Evolutionary conservation across 2,113 vertebrate species (phyloP).

Genomic region (Craseonycteris thonglongyai): DNA sequence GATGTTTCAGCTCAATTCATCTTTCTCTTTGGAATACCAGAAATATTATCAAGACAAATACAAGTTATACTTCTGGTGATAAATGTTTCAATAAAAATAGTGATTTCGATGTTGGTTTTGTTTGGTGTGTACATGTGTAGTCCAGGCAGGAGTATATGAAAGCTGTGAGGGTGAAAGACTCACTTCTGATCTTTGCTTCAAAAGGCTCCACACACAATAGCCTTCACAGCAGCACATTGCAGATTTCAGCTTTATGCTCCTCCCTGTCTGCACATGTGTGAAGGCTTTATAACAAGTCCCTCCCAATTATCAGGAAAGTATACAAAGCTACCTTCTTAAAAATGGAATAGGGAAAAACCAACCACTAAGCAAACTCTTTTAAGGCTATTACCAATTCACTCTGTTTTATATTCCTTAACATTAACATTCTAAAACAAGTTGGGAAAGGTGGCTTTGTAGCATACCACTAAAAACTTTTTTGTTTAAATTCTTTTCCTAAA

Average conservation of each 20-base stretch:
- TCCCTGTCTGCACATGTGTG: not conserved
- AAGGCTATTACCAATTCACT: not conserved
- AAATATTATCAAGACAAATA: not conserved
- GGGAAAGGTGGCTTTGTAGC: not conserved
- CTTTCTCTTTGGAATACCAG: not conserved
- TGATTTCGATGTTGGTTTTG: not conserved
- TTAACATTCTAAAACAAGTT: not conserved
- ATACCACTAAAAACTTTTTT: not conserved
- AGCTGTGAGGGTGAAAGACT: not conserved
- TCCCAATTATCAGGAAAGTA: not conserved
- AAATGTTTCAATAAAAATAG: not conserved
- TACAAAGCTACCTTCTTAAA: not conserved
- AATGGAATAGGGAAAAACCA: not conserved
- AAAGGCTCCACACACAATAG: not conserved
- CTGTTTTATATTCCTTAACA: not conserved
- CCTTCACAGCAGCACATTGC: not conserved
- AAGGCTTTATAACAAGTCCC: not conserved
- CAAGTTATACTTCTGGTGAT: not conserved
- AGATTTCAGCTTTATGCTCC: not conserved
- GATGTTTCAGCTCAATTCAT: not conserved
- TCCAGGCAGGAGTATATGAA: not conserved
- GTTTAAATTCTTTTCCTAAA: not conserved
- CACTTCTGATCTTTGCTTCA: slow-evolving; percentile 36
- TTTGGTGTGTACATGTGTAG: not conserved
- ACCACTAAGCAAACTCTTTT: not conserved